Conservation (phyloP, 2,113 vertebrate genomes). For the Engraulis encrasicolus region DNA sequence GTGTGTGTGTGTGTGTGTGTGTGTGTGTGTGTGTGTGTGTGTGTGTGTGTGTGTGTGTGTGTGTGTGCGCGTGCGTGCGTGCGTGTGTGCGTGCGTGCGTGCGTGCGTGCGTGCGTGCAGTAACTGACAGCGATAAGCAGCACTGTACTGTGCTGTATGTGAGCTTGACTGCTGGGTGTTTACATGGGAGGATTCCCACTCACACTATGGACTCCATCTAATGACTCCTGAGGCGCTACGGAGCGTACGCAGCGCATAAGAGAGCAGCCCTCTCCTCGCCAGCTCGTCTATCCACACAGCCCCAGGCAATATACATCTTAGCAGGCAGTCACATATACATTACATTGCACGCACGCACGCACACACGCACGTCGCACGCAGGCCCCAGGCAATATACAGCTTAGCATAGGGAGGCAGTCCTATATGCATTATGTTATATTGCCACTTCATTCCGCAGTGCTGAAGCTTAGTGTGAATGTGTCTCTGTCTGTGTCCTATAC, state of each 20-base stretch:
- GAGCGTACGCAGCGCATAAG: not conserved
- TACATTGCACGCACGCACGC: too few relatives aligned
- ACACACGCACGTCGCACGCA: too few relatives aligned
- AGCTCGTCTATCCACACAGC: slow-evolving; percentile 5
- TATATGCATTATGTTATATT: not conserved
- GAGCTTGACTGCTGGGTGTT: not conserved
- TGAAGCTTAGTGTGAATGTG: not conserved
- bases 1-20: too few relatives aligned
- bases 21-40: not conserved
- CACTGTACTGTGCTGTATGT: too few relatives aligned
- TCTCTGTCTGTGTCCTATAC: not conserved
- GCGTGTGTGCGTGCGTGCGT: not conserved
- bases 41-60: not conserved
- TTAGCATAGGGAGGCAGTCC: not conserved
- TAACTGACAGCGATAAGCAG: not conserved
- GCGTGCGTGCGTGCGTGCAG: not conserved
- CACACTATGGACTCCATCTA: not conserved
- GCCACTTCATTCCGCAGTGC: not conserved
- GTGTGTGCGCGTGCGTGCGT: not conserved
- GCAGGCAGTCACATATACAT: too few relatives aligned
- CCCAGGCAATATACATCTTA: not conserved
- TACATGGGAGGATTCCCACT: not conserved
- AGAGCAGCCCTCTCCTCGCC: too few relatives aligned
- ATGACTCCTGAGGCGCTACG: not conserved
- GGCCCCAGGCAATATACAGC: not conserved